Conservation (phyloP, 2,888 invertebrate genomes). For the Lordiphosa andalusiaca region DNA sequence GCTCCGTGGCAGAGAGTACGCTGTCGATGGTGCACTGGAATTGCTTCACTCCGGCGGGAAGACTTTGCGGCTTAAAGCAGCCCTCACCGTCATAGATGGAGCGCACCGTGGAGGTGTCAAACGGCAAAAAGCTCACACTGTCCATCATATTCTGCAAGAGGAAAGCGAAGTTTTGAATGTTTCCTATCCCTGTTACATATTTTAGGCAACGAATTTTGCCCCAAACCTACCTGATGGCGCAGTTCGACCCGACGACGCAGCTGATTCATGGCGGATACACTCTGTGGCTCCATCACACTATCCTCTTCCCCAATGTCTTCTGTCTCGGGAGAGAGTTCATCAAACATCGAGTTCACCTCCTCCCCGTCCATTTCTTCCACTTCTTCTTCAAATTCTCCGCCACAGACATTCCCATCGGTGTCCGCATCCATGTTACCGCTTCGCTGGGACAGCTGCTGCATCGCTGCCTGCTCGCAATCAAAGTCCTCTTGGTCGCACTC, state of each 20-base stretch:
- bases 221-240: slow-evolving; percentile 28
- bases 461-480: slow-evolving; percentile 40
- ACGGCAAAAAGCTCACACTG: slow-evolving; percentile 64
- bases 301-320: slow-evolving; percentile 3
- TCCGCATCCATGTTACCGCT: not conserved
- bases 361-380: too few relatives aligned
- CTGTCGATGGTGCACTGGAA: slow-evolving; percentile 72
- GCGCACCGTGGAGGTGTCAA: slow-evolving; percentile 72
- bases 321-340: not conserved
- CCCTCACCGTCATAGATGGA: slow-evolving; percentile 62
- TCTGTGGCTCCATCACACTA: slow-evolving; percentile 6
- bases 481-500: slow-evolving; percentile 38
- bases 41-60: slow-evolving; percentile 63
- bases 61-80: slow-evolving; percentile 57
- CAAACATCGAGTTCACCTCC: slow-evolving; percentile 1
- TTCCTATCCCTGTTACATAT: not conserved
- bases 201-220: not conserved
- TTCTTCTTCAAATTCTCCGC: slow-evolving; percentile 4
- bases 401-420: not conserved
- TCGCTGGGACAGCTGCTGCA: slow-evolving; percentile 2
- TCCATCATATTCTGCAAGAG: slow-evolving; percentile 37
- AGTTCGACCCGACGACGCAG: slow-evolving; percentile 30
- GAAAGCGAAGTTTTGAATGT: not conserved
- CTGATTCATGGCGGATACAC: slow-evolving; percentile 13
- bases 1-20: slow-evolving; percentile 62